Evolutionary conservation across 2,797 vertebrate species (phyloP).

Genomic region (Sphenopsis melanotis): DNA sequence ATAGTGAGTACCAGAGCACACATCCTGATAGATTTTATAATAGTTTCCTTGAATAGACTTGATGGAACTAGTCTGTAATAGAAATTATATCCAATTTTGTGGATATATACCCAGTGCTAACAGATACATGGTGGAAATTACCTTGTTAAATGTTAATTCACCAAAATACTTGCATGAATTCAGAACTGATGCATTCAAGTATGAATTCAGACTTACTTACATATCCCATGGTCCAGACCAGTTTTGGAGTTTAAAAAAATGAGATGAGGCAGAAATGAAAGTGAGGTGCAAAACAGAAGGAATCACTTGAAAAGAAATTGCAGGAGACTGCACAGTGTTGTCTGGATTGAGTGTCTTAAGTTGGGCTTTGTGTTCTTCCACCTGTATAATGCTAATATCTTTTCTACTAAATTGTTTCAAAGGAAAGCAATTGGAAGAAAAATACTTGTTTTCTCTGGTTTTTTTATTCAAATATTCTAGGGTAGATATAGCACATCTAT

Average conservation of each 20-base stretch:
- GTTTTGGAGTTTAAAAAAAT: background rate
- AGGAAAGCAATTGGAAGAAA: background rate
- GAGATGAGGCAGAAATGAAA: background rate
- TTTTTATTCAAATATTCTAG: constrained; percentile 74
- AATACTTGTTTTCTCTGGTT: background rate
- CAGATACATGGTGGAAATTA: background rate
- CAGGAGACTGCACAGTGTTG: background rate
- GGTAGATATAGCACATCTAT: constrained; percentile 95
- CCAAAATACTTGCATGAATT: background rate
- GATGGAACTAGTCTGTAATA: background rate
- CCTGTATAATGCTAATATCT: background rate
- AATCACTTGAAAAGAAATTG: background rate
- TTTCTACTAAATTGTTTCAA: background rate
- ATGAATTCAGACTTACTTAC: background rate
- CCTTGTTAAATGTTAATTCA: background rate
- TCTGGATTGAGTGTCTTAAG: background rate
- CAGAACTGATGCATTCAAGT: background rate
- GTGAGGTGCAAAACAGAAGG: background rate
- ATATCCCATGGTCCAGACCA: background rate
- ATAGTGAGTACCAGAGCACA: background rate
- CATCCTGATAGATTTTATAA: background rate
- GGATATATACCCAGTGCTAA: background rate
- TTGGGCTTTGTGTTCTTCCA: background rate
- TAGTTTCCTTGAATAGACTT: background rate
- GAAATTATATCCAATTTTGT: background rate